These are phyloP conservation scores for Uloborus plumipes DNA, from an alignment of 2,888 invertebrate genomes.

Conservation along the genomic window DNA sequence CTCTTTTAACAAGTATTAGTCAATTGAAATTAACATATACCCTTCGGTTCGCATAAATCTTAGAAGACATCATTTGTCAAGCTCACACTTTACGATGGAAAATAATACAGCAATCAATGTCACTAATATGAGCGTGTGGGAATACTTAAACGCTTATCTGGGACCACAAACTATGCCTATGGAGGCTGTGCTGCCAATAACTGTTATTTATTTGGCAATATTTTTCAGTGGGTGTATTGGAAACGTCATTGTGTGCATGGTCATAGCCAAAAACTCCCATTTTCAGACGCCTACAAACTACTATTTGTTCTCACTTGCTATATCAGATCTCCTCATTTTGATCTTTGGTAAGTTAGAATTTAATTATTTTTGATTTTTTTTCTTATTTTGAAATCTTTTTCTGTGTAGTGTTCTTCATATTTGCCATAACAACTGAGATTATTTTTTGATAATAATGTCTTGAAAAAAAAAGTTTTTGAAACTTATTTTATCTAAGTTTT, in stretches of 20 bases:
- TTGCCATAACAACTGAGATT: too few species aligned
- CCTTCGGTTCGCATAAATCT: too few species aligned
- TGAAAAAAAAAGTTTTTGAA: too few species aligned
- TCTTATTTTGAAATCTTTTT: too few species aligned
- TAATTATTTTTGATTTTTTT: not conserved
- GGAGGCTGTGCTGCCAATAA: constrained; percentile 37
- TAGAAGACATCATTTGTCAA: too few species aligned
- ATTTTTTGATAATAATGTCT: too few species aligned
- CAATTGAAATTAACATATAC: too few species aligned
- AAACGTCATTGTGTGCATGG: constrained; percentile 45
- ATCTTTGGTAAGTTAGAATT: constrained; percentile 79
- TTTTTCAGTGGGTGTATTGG: constrained; percentile 50
- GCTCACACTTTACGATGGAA: too few species aligned
- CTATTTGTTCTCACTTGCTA: constrained; percentile 88
- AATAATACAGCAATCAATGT: too few species aligned
- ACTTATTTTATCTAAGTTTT: too few species aligned
- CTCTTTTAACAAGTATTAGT: too few species aligned
- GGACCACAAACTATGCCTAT: constrained; percentile 78
- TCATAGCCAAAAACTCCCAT: constrained; percentile 40
- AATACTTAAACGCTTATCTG: constrained; percentile 58
- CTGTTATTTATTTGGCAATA: constrained; percentile 34
- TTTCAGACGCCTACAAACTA: constrained; percentile 94
- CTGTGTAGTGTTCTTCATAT: too few species aligned
- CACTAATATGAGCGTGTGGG: constrained; percentile 59
- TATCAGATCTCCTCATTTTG: constrained; percentile 86